Evolutionary conservation across 2,888 invertebrate genomes (phyloP).

Genomic region (Periphyllus acericola): DNA sequence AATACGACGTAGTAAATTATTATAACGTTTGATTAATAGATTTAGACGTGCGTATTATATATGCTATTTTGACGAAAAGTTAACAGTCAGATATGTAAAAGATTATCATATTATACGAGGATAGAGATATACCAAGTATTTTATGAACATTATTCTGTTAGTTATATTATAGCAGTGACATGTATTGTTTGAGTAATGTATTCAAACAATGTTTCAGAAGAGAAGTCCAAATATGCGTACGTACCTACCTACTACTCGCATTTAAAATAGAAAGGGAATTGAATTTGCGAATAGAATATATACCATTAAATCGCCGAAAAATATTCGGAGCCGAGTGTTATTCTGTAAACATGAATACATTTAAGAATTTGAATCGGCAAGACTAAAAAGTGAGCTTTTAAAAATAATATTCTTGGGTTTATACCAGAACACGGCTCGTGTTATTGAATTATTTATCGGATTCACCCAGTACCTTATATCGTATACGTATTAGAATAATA

Average conservation of each 20-base stretch:
- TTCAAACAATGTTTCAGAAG: background rate
- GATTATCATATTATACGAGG: background rate
- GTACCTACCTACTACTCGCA: too few species aligned
- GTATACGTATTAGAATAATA: background rate
- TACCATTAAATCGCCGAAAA: background rate
- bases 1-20: background rate
- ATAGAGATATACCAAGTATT: background rate
- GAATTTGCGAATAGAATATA: background rate
- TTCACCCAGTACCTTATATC: background rate
- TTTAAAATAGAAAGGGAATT: background rate
- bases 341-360: conserved; percentile 26
- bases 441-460: background rate
- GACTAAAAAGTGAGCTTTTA: conserved; percentile 9
- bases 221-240: too few species aligned
- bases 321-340: background rate
- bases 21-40: background rate
- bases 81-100: background rate
- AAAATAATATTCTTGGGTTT: background rate
- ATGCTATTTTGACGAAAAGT: background rate
- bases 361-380: background rate
- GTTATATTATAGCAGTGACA: background rate
- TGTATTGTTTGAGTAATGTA: background rate
- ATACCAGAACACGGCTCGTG: background rate
- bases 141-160: background rate
- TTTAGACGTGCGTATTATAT: too few species aligned